Base-by-base conservation (phyloP, 1,140 invertebrate genomes). In the Portunus trituberculatus region DNA sequence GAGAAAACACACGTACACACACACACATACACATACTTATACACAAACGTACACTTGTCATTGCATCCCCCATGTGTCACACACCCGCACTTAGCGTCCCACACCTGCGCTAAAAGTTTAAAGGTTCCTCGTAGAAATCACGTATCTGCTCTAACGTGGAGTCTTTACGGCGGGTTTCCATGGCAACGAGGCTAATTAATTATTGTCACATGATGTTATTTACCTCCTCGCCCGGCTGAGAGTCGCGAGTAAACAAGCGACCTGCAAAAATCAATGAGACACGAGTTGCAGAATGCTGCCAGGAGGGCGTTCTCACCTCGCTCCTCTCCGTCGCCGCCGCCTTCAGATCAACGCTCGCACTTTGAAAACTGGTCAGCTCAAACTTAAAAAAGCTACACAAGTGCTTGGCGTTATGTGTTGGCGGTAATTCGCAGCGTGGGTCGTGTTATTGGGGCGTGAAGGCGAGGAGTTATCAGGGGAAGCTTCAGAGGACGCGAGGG, bases 151-250 rank as follows among this genome's bases (percentile, higher is more conserved):
- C 93, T 86, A 67, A 28, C 94, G 83, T 46, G 48, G 90, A 92
- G 90, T 95, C 94, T 95, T 95, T 95, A 93, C 95, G 91, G 91
- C 91, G 20, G 67, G 95, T 96, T 93, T 92, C 93, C 95, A 96
- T 96, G 93, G 93, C 93, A 94, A 96, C 95, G 93, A 92, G 93
- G 93, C 95, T 96, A 96, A 96, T 96, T 96, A 96, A 96, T 96
- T 96, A 96, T 96, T 96, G 95, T 96, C 95, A 96, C 95, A 94
- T 94, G 95, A 94, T 94, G 95, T 96, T 96, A 96, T 96, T 96
- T 96, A 96, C 95, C 93, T 90, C 91, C 93, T 91, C 93, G 93
- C 95, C 95, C 91, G 90, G 93, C 91, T 91, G 91, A 94, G 95
- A 94, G 95, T 94, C 93, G 48, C 46, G 88, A 45, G 95, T 96